Base-by-base conservation (phyloP, 2,113 vertebrate species). In the Cololabis saira region DNA sequence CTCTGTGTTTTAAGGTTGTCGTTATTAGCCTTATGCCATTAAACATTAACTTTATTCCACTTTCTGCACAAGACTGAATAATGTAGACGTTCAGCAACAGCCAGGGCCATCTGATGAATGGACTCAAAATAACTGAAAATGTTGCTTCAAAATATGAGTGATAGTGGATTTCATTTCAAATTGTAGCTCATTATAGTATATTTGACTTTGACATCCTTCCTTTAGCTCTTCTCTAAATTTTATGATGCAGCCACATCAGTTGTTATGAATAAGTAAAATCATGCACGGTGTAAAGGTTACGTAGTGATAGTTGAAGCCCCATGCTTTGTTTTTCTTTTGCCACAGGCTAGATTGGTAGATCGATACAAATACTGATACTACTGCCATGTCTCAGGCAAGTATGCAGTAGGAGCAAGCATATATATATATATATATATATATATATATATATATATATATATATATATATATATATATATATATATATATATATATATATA, bases 21-120 rank as follows among this genome's bases (percentile, higher is more conserved):
- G 69, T 84, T 70, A 83, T 80, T 60, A 86, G 71, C 72, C 41
- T 21, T 76, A 71, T 51, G 40, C 33, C 45, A 83, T 84, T 79
- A 80, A 81, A 74, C 74, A 79, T 81, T 80, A 79, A 77, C 40
- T 50, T 74, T 83, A 72, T 44, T 33, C 42, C 27, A n/a, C 50
- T 76, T 49, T 69, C 67, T 76, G 57, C 37, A 62, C 57, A 21
- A 22, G 18, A 24, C 42, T 84, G 48, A 87, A 82, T 84, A 71
- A 82, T 87, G 61, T 5, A 82, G 55, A 52, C 49, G 57, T 76
- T 83, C 63, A 83, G 64, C 61, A 41, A 47, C 21, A 17, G 45
- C 17, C 14, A 43, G 43, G 57, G 33, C 51, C 49, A 45, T 67
- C 51, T 77, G 45, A 58, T 43, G 55, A 30, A 59, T 37, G 18